Base-by-base conservation (phyloP, 2,797 vertebrate genomes). In the Paratrypauchen microcephalus region DNA sequence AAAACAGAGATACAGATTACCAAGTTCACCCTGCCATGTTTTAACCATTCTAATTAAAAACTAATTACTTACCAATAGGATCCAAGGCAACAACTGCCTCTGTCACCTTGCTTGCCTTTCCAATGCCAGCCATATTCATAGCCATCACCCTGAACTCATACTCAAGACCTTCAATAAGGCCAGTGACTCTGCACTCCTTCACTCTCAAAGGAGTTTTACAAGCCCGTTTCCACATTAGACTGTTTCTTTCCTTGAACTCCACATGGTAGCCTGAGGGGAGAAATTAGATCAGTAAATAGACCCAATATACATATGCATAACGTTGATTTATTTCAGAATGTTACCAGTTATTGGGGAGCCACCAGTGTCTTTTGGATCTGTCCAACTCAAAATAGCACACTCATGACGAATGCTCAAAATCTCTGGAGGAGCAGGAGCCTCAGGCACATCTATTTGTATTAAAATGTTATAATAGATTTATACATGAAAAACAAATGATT, bases 81-180 rank as follows among this genome's bases (percentile, higher is more conserved):
- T 99, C 97, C 75, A 99, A 94, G 6, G 97, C 97, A 11, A 98
- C 94, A 48, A 96, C 87, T 57, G 95, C 94, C 77, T 98, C 96
- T 62, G 97, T 97, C 30, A 89, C 93, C 76, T 87, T 94, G 87
- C 98, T 99, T 84, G 97, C 94, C 89, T 96, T 99, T 85, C 98
- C 98, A n/a, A 98, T 92, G 72, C 98, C 98, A 36, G 98, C 97
- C 73, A 95, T 66, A 81, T 99, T 99, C 87, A 99, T 96, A 59
- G 97, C 98, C 95, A 99, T 97, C 23, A 99, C 97, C 89, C 98
- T 95, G 86, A 99, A 99, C 88, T 99, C 98, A 67, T 99, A 99
- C 88, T 99, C 98, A 65, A 99, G 92, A 77, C 98, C 97, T 92
- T 99, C 98, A 66, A 95, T 95, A 86, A 99, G 89, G 32, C 97